These are phyloP conservation scores for Sinocyclocheilus anshuiensis DNA, from an alignment of 2,113 vertebrate species.

Conservation along the genomic window DNA sequence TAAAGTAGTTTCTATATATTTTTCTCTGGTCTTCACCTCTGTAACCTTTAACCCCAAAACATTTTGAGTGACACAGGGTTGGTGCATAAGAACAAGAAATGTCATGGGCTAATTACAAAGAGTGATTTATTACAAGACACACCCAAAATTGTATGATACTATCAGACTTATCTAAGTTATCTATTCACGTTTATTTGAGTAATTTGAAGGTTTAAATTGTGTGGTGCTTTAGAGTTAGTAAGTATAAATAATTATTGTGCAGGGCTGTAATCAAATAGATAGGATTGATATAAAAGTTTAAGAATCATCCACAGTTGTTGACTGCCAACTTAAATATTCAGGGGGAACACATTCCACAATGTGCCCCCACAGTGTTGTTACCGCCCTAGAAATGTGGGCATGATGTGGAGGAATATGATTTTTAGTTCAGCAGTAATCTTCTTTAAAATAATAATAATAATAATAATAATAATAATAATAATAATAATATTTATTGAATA, in stretches of 20 bases:
- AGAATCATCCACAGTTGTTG: not conserved
- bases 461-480: no score
- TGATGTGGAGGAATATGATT: not conserved
- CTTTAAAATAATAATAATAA: no score
- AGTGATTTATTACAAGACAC: slow-evolving; percentile 1
- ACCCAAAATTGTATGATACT: slow-evolving; percentile 7
- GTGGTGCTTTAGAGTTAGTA: not conserved
- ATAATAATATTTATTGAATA: no score
- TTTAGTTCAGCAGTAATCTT: not conserved
- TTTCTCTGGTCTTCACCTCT: no score
- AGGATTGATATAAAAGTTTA: not conserved
- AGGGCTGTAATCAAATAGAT: not conserved
- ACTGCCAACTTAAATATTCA: not conserved
- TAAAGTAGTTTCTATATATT: not conserved
- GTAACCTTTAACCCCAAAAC: not conserved
- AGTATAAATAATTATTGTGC: not conserved
- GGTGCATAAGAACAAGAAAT: not conserved
- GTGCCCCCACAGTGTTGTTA: not conserved
- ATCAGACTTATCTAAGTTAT: not conserved
- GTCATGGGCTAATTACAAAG: slow-evolving; percentile 30
- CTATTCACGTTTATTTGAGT: not conserved
- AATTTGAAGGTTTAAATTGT: not conserved
- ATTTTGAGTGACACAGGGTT: not conserved
- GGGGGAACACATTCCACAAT: not conserved
- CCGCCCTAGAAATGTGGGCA: not conserved